phyloP scores from a whole-genome alignment of 2,113 vertebrate species.

The Oncorhynchus kisutch region DNA sequence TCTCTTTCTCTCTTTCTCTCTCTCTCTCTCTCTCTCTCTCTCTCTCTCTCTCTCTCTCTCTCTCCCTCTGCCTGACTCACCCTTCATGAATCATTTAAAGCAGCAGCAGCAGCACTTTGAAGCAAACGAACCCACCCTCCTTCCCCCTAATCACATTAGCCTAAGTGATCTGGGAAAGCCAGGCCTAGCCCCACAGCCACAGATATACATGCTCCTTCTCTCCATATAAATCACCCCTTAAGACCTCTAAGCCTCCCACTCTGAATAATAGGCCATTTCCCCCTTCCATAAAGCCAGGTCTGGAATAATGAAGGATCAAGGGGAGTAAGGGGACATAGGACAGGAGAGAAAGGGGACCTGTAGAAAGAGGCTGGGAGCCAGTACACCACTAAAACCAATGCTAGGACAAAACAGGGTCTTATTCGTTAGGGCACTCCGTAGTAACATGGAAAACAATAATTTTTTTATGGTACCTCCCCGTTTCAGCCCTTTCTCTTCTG shows the following conservation, averaged over 20 bases:
- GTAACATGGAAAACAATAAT: neutral
- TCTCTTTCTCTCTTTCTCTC: no score
- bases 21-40: no score
- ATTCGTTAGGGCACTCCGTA: slow-evolving; percentile 23
- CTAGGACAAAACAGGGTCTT: slow-evolving; percentile 36
- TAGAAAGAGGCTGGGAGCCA: slow-evolving; percentile 46
- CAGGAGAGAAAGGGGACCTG: slow-evolving; percentile 50
- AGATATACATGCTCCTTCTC: slow-evolving; percentile 58
- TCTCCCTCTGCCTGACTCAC: neutral
- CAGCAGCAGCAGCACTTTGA: slow-evolving; percentile 55
- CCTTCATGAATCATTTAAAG: slow-evolving; percentile 60
- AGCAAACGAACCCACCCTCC: slow-evolving; percentile 50
- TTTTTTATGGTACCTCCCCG: neutral
- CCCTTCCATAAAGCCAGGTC: slow-evolving; percentile 44
- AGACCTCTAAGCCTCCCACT: slow-evolving; percentile 67
- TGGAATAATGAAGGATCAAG: slow-evolving; percentile 69
- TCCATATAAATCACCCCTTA: slow-evolving; percentile 65
- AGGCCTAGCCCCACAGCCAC: slow-evolving; percentile 34
- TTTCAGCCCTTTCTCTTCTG: no score
- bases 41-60: neutral
- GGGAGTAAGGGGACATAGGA: slow-evolving; percentile 8
- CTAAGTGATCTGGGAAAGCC: slow-evolving; percentile 74
- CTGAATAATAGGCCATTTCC: slow-evolving; percentile 64
- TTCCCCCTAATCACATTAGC: slow-evolving; percentile 70
- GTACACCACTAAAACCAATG: neutral